Conservation (phyloP, 2,113 vertebrate species). For the Camelus bactrianus region DNA sequence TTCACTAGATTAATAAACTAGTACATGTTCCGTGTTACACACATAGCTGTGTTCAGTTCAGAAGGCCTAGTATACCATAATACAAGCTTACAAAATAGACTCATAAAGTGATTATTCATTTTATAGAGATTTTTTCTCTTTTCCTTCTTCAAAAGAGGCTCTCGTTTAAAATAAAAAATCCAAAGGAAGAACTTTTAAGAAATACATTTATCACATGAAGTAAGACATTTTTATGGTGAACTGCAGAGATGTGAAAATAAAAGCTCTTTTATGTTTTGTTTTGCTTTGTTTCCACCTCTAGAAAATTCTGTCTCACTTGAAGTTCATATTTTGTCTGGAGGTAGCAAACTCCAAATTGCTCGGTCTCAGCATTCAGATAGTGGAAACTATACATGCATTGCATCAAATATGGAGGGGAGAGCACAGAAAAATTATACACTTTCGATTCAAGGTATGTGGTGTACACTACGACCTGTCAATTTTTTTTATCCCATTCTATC, state of each 20-base stretch:
- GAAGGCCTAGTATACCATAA: not conserved
- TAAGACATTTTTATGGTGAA: not conserved
- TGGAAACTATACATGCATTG: conserved; percentile 94
- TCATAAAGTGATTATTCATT: not conserved
- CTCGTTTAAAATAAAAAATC: conserved; percentile 46
- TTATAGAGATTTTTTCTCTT: not conserved
- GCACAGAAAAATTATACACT: conserved; percentile 94
- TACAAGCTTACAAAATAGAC: not conserved
- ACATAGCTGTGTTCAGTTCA: not conserved
- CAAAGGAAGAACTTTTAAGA: not conserved
- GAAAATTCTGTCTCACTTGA: conserved; percentile 94
- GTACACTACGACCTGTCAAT: not conserved
- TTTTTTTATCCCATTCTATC: not conserved
- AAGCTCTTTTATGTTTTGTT: not conserved
- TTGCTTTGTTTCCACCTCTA: conserved; percentile 80
- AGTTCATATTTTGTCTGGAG: conserved; percentile 95
- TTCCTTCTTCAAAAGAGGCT: not conserved
- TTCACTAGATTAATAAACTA: not conserved
- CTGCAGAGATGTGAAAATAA: not conserved
- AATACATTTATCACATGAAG: not conserved
- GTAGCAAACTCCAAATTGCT: conserved; percentile 95
- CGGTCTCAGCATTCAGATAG: conserved; percentile 92
- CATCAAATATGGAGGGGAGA: conserved; percentile 94
- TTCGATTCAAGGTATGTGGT: conserved; percentile 91
- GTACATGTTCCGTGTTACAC: not conserved